These are phyloP conservation scores for Hermaeophaga mercurialis DNA, from an alignment of 2,888 invertebrate genomes.

Conservation along the genomic window DNA sequence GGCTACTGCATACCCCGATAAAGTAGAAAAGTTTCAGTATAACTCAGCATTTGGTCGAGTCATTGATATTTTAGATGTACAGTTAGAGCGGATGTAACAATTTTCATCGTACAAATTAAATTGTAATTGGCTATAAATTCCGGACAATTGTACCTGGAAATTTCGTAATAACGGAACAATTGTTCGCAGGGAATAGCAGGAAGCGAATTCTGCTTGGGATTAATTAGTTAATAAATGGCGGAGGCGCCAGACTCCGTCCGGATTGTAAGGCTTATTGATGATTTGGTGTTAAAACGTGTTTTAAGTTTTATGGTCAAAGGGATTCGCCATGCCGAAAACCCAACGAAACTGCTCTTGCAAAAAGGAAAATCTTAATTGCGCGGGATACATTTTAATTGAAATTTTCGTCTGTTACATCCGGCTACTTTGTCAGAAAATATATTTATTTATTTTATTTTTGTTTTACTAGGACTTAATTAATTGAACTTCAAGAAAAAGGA, in stretches of 20 bases:
- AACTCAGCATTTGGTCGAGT: slow-evolving; percentile 22
- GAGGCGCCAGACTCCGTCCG: background rate
- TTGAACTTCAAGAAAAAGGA: too few species aligned
- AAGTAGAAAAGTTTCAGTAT: slow-evolving; percentile 19
- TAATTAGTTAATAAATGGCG: slow-evolving; percentile 27
- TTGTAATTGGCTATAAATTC: slow-evolving; percentile 32
- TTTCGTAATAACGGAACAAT: slow-evolving; percentile 26
- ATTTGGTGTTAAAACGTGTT: slow-evolving; percentile 8
- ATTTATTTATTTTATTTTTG: too few species aligned
- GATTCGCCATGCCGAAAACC: background rate
- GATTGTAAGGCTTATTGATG: slow-evolving; percentile 1
- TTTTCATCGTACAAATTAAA: slow-evolving; percentile 30
- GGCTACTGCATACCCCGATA: slow-evolving; percentile 21
- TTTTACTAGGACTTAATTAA: too few species aligned
- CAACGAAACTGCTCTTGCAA: background rate
- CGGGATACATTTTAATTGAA: background rate
- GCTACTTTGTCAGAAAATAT: background rate
- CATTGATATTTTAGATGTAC: slow-evolving; percentile 30
- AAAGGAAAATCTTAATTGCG: background rate
- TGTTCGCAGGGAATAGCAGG: slow-evolving; percentile 10
- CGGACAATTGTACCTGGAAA: slow-evolving; percentile 31
- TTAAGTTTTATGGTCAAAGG: slow-evolving; percentile 4
- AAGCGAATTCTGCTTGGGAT: slow-evolving; percentile 27
- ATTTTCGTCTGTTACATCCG: background rate
- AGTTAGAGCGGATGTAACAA: slow-evolving; percentile 22